Percentiles rank a stretch among this genome's conserved stretches.
These are phyloP conservation scores for Yponomeuta evonymella DNA, from an alignment of 2,888 invertebrate genomes.

Conservation along the genomic window DNA sequence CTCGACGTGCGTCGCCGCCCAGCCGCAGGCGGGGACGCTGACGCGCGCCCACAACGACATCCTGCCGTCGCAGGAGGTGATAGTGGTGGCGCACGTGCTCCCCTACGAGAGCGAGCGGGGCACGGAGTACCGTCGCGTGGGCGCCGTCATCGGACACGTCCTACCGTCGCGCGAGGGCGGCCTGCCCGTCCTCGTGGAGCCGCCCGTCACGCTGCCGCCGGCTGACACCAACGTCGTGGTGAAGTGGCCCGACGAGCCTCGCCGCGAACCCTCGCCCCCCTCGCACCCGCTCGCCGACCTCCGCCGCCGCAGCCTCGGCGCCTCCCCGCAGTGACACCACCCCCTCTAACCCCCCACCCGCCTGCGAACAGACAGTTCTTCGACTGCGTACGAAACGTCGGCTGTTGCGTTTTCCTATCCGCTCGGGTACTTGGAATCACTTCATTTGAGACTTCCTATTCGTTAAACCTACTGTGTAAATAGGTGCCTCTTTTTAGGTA, in stretches of 20 bases:
- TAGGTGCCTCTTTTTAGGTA: not conserved
- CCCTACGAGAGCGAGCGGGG: conserved; percentile 32
- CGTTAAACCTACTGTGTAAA: not conserved
- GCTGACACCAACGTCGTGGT: conserved; percentile 53
- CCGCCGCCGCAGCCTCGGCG: conserved; percentile 45
- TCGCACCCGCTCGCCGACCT: conserved; percentile 45
- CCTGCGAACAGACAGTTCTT: not conserved
- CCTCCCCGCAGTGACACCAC: conserved; percentile 51
- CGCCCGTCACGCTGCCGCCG: conserved; percentile 59
- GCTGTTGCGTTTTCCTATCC: not conserved
- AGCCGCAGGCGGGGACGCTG: conserved; percentile 48
- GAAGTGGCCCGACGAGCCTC: conserved; percentile 59
- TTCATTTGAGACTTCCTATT: conserved; percentile 5
- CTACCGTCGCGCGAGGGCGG: conserved; percentile 55
- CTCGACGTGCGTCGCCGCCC: conserved; percentile 70
- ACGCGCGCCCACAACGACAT: conserved; percentile 59
- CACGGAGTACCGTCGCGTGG: conserved; percentile 51
- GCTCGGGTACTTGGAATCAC: not conserved
- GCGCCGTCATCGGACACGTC: conserved; percentile 56
- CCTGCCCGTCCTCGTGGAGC: conserved; percentile 58
- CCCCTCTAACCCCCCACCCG: not conserved
- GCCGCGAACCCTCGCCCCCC: conserved; percentile 31
- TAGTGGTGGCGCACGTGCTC: conserved; percentile 37
- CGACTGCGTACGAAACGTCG: conserved; percentile 4
- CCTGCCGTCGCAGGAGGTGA: conserved; percentile 40